phyloP scores from a whole-genome alignment of 2,113 vertebrate genomes.

The Macroglossus sobrinus region DNA sequence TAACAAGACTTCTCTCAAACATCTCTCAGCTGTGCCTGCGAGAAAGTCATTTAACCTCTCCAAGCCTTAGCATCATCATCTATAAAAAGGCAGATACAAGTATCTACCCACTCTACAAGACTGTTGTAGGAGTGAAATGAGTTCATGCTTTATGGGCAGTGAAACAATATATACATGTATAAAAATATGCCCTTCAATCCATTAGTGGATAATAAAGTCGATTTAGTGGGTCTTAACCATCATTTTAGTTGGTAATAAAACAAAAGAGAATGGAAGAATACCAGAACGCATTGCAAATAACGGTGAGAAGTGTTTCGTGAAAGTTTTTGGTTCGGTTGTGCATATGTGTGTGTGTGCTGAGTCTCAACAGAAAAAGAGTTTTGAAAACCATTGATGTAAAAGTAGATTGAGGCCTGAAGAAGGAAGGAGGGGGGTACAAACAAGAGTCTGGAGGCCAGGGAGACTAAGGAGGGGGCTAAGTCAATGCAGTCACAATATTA shows the following conservation, averaged over 20 bases:
- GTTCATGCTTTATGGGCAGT: background rate
- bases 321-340: background rate
- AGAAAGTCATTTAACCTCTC: background rate
- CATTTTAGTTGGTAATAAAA: background rate
- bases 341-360: accelerated
- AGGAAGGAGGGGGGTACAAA: background rate
- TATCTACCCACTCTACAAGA: background rate
- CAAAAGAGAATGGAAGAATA: background rate
- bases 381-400: background rate
- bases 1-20: background rate
- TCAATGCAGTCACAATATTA: background rate
- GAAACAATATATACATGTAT: background rate
- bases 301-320: background rate
- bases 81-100: background rate
- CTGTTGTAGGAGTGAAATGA: background rate
- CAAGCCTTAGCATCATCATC: background rate
- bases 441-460: background rate
- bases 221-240: background rate
- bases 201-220: background rate
- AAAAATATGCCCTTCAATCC: background rate
- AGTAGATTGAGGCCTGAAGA: background rate
- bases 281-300: background rate
- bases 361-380: background rate
- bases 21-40: background rate
- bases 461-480: background rate